Conservation (phyloP, 2,797 vertebrate species). For the Lates japonicus region DNA sequence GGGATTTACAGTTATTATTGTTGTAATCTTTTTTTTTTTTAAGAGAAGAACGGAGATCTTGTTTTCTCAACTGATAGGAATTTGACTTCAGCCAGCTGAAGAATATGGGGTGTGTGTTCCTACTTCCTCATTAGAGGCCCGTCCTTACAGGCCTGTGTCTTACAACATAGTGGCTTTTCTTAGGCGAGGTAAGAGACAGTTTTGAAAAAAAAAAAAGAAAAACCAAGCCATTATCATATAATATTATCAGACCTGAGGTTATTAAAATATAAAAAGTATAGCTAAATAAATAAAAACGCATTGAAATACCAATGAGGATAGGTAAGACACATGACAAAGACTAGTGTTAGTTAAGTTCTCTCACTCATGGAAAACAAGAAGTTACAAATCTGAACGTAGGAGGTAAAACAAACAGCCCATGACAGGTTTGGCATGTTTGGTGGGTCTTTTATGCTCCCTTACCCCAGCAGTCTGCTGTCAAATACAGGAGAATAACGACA, state of each 20-base stretch:
- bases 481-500: neutral
- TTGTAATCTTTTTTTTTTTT: neutral
- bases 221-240: neutral
- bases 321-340: neutral
- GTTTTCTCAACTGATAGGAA: neutral
- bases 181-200: neutral
- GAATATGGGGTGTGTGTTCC: neutral
- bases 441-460: neutral
- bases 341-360: neutral
- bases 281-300: neutral
- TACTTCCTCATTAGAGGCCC: too few species aligned
- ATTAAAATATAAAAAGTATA: neutral
- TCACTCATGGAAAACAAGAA: neutral
- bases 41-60: neutral
- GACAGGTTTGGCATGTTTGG: slow-evolving; percentile 44
- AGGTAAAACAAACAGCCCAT: neutral
- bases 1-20: neutral
- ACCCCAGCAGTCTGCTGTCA: neutral
- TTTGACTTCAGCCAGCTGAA: neutral
- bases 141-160: neutral
- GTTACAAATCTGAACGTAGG: neutral
- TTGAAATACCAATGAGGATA: neutral
- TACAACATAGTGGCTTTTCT: neutral
- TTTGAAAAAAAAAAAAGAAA: slow-evolving; percentile 6
- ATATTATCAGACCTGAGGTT: neutral